Base-by-base conservation (phyloP, 2,888 invertebrate genomes). In the Cantharis rufa region DNA sequence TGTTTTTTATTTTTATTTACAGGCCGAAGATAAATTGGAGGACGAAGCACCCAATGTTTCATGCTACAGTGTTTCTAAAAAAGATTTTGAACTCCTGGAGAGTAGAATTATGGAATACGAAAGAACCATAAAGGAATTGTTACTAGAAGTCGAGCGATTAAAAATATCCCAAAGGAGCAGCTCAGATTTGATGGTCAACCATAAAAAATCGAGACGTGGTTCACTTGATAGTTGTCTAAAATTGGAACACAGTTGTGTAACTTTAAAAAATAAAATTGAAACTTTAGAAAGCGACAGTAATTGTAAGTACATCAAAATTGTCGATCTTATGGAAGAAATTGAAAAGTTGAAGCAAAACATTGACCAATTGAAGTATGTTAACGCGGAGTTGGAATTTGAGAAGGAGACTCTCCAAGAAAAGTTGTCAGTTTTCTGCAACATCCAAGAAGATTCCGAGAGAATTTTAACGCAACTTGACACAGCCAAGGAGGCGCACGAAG, bases 261-360 rank as follows among this genome's bases (percentile, higher is more conserved):
- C 15, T 21, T 21, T 66, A n/a, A 18, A 66, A 21, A n/a, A 3
- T 10, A 13, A 66, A 24, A 21, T 66, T 18, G 64, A 66, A 28
- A 61, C 71, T 3, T 32, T 75, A 15, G 75, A 75, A 15, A 32
- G 27, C 11, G 75, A 75, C 18, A 75, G 32, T 24, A 75, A 71
- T 32, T 0, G 3, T 1, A 75, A 75, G 32, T 75, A 75, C 32
- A 71, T 75, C 15, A 61, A 62, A 62, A 75, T 75, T 48, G 61
- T 75, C 11, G 75, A 75, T 68, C 32, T 75, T 24, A 75, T 75
- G 71, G 75, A 75, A n/a, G 48, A 75, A 71, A 75, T 61, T 21
- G 75, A 75, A 21, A 68, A 27, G 9, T 27, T 75, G 62, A 48
- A 48, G 1, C 48, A 48, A n/a, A 13, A 1, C n/a, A n/a, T n/a